Percentiles rank a stretch among this genome's conserved stretches.
These are phyloP conservation scores for Drosophila sturtevanti DNA, from an alignment of 1,140 invertebrate genomes.

Conservation along the genomic window DNA sequence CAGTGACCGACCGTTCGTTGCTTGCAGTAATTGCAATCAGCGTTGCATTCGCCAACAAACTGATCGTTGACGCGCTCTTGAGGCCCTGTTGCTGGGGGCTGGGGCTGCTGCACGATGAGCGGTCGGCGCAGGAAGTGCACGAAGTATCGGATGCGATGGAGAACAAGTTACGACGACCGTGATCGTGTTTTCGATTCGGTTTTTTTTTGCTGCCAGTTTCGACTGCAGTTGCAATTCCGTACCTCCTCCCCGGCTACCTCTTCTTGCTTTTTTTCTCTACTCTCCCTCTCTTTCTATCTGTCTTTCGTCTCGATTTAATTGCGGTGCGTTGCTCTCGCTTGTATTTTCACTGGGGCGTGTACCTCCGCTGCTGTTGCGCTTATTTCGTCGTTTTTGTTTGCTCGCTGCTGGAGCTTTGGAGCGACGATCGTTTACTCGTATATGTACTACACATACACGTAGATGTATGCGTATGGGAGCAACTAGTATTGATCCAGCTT, in stretches of 20 bases:
- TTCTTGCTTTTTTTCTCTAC: not conserved
- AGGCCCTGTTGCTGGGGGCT: constrained; percentile 59
- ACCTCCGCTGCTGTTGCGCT: not conserved
- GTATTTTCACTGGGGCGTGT: constrained; percentile 51
- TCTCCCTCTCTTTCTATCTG: constrained; percentile 10
- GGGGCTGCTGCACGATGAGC: constrained; percentile 31
- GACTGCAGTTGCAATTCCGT: constrained; percentile 50
- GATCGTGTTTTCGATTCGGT: constrained; percentile 26
- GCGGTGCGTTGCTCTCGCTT: constrained; percentile 33
- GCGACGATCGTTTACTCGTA: constrained; percentile 36
- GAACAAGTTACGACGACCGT: constrained; percentile 70
- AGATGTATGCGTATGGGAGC: not conserved
- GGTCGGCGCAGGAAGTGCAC: constrained; percentile 66
- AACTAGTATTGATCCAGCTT: constrained; percentile 37
- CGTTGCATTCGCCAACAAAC: constrained; percentile 74
- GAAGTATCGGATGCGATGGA: constrained; percentile 47
- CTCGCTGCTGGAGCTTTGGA: constrained; percentile 58
- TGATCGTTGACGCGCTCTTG: constrained; percentile 53
- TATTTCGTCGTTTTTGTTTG: constrained; percentile 11
- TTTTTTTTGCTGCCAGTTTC: not conserved
- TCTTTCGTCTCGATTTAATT: constrained; percentile 10
- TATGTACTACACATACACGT: not conserved
- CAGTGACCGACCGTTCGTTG: constrained; percentile 15
- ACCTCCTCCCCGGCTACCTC: not conserved
- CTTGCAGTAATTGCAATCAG: constrained; percentile 75